Evolutionary conservation across 2,113 vertebrate species (phyloP).

Genomic region (Carassius carassius): DNA sequence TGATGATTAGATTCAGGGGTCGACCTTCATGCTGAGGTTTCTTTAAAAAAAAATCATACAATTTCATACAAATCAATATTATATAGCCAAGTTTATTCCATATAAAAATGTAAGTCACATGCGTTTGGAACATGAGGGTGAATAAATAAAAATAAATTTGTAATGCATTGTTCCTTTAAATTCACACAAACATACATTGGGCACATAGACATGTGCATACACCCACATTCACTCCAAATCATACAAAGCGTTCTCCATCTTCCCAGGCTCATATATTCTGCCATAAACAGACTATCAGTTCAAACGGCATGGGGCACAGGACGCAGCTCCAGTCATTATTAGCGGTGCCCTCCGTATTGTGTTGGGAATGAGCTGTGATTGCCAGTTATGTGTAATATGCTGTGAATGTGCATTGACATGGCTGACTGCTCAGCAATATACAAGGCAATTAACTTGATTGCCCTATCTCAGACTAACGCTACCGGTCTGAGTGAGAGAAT

Average conservation of each 20-base stretch:
- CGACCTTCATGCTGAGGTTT: no score
- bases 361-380: conserved; percentile 54
- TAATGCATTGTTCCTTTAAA: neutral
- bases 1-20: no score
- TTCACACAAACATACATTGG: no score
- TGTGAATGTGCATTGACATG: conserved; percentile 58
- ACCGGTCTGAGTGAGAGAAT: conserved; percentile 43
- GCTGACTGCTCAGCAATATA: conserved; percentile 60
- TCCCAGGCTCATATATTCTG: conserved; percentile 12
- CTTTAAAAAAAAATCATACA: no score
- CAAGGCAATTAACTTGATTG: conserved; percentile 60
- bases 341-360: conserved; percentile 45
- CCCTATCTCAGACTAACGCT: conserved; percentile 56
- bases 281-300: conserved; percentile 34
- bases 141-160: neutral
- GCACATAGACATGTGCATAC: neutral
- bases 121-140: neutral
- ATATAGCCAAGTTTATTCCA: no score
- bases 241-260: neutral
- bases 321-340: conserved; percentile 51
- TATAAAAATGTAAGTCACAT: neutral
- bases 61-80: no score
- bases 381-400: conserved; percentile 55
- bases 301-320: conserved; percentile 41
- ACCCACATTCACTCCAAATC: neutral